Evolutionary conservation across 2,888 invertebrate genomes (phyloP).

Genomic region (Carcina quercana): DNA sequence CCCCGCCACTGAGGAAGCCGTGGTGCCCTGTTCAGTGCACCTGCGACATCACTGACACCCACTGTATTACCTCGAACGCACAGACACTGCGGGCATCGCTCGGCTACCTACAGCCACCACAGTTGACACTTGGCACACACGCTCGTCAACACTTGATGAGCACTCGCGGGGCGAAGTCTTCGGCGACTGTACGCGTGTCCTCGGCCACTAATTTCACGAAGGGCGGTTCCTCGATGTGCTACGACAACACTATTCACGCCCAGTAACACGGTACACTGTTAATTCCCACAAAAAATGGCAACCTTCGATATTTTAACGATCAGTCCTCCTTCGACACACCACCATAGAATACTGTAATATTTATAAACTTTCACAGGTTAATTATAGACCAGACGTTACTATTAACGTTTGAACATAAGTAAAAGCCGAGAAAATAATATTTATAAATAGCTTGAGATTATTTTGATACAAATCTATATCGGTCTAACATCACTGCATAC

Average conservation of each 20-base stretch:
- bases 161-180: conserved; percentile 7
- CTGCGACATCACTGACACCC: conserved; percentile 74
- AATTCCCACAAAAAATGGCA: conserved; percentile 70
- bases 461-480: conserved; percentile 73
- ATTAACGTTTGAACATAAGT: conserved; percentile 74
- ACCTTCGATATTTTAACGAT: conserved; percentile 60
- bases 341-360: conserved; percentile 68
- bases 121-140: conserved; percentile 20
- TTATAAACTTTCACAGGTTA: conserved; percentile 72
- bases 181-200: conserved; percentile 22
- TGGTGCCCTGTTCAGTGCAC: conserved; percentile 72
- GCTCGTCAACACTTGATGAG: conserved; percentile 12
- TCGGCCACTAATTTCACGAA: conserved; percentile 17
- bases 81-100: conserved; percentile 69
- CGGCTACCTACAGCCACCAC: conserved; percentile 61
- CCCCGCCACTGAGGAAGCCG: conserved; percentile 70
- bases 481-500: conserved; percentile 66
- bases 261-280: conserved; percentile 55
- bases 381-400: conserved; percentile 73
- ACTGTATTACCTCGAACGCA: conserved; percentile 68
- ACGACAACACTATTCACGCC: conserved; percentile 47
- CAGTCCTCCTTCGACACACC: conserved; percentile 53
- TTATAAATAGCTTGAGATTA: conserved; percentile 75
- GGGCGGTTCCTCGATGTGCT: too few relatives aligned
- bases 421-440: conserved; percentile 75